A percentile compares a stretch with the other conserved stretches of the same genome.
Conservation (phyloP, 2,888 invertebrate genomes). For the Allacma fusca region DNA sequence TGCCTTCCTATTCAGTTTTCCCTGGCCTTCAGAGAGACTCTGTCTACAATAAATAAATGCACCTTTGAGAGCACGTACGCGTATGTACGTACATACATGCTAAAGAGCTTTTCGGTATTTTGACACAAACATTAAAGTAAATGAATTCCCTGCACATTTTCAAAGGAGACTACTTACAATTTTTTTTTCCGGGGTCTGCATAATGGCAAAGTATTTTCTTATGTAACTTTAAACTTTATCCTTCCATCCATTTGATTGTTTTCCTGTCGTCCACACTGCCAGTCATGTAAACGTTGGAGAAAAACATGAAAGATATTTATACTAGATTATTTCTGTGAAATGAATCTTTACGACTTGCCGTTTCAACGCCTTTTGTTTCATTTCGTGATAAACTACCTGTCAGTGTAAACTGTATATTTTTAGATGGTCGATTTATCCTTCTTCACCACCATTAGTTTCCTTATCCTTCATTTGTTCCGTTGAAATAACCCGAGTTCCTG, state of each 20-base stretch:
- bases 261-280: constrained; percentile 11
- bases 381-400: constrained; percentile 36
- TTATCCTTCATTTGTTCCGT: constrained; percentile 8
- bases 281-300: constrained; percentile 3
- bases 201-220: no score
- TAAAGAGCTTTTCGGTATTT: constrained; percentile 10
- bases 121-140: background rate
- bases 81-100: background rate
- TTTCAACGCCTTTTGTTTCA: constrained; percentile 45
- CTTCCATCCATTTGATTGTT: background rate
- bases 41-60: background rate
- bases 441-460: constrained; percentile 37
- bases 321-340: constrained; percentile 34
- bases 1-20: background rate
- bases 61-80: no score
- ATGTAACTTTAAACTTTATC: background rate
- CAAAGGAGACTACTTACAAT: background rate
- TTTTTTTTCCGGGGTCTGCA: background rate
- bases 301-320: constrained; percentile 16
- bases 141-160: background rate
- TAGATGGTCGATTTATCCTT: constrained; percentile 44
- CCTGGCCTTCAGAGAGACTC: background rate
- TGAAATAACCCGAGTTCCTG: background rate
- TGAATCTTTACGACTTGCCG: constrained; percentile 33
- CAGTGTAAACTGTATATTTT: constrained; percentile 38